Evolutionary conservation across 2,113 vertebrate genomes (phyloP), one percentile per base, ranked within the genome.

Genomic region (Equus quagga): DNA sequence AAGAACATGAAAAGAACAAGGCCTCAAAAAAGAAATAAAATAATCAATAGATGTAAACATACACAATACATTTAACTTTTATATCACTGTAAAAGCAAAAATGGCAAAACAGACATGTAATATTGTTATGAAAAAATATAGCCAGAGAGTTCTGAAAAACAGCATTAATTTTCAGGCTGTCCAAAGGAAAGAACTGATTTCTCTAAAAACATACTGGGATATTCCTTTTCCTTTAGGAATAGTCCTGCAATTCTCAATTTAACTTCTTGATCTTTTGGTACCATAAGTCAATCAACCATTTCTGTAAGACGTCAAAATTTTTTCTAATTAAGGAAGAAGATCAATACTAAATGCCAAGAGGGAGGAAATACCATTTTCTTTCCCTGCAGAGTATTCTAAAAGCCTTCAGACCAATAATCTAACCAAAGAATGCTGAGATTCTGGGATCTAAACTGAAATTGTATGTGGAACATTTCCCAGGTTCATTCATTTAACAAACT

Each of bases 201-300:
- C 65, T 94, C 56, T 82, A 78, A 88, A 80, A 31, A 60, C 73
- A 44, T 41, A 85, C 70, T 11, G 51, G 83, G 51, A 26, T 18
- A 58, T 21, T 88, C 28, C 46, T 94, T 76, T 70, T 88, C 65
- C 49, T n/a, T 19, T 46, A 83, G 89, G 67, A 86, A 94, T 64
- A 85, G 69, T 13, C 36, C 73, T 79, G 6, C 23, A 75, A 36
- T 91, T 70, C 64, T 76, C 36, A 78, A 67, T 67, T 84, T 79
- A 90, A 62, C 49, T 56, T 86, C 51, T 49, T 75, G n/a, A 95
- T 70, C 83, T 91, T 97, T n/a, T 62, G 36, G 70, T 17, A 87
- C 15, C 33, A 54, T 13, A 26, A 5, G 31, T 1, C 9, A 10
- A 69, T 67, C 69, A 75, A 62, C 84, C 86, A 78, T 41, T 89